phyloP scores from a whole-genome alignment of 1,140 invertebrate species.

The Augochlora pura region DNA sequence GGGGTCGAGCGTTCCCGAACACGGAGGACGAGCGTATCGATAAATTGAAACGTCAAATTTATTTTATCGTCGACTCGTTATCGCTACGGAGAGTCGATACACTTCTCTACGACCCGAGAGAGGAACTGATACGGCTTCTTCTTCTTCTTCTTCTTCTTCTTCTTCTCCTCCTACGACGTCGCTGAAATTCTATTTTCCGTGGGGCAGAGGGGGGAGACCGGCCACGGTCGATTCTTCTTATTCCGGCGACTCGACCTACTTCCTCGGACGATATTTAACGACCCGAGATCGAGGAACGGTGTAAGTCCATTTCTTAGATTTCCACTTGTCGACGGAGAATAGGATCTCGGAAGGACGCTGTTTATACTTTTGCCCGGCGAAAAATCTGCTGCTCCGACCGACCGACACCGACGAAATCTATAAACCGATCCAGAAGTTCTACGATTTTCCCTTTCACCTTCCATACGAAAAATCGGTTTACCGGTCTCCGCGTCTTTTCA shows the following conservation, averaged over 20 bases:
- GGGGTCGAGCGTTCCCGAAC: no score
- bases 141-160: no score
- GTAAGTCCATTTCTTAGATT: constrained; percentile 32
- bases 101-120: background rate
- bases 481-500: no score
- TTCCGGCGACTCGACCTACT: constrained; percentile 35
- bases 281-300: constrained; percentile 18
- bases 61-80: constrained; percentile 57
- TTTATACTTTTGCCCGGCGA: constrained; percentile 21
- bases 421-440: no score
- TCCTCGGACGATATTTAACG: constrained; percentile 38
- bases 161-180: background rate
- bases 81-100: constrained; percentile 49
- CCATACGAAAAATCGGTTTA: no score
- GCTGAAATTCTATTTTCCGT: constrained; percentile 28
- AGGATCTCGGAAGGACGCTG: background rate
- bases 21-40: constrained; percentile 37
- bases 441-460: no score
- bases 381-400: background rate
- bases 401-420: no score
- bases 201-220: background rate
- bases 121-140: constrained; percentile 48
- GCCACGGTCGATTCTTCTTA: constrained; percentile 37
- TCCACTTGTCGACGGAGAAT: background rate
- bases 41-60: constrained; percentile 67